Conservation (phyloP, 2,113 vertebrate genomes). For the Poeciliopsis turrubarensis region DNA sequence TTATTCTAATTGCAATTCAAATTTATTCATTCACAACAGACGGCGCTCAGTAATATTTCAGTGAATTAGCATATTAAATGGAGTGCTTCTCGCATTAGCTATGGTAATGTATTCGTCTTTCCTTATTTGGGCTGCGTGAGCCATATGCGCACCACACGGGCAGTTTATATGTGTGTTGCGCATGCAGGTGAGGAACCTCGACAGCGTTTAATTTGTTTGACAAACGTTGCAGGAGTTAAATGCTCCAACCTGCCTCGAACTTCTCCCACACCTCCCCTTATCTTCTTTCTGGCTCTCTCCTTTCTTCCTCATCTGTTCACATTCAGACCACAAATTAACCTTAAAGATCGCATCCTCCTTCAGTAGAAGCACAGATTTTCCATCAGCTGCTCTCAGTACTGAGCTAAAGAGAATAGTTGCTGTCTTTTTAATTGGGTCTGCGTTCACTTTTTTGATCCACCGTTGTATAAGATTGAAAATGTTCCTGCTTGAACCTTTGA, state of each 20-base stretch:
- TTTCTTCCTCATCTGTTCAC: slow-evolving; percentile 10
- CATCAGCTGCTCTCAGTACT: background rate
- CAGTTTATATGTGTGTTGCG: slow-evolving; percentile 54
- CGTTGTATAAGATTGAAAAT: background rate
- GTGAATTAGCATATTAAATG: slow-evolving; percentile 99
- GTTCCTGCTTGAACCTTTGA: background rate
- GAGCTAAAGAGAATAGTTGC: background rate
- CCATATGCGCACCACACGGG: slow-evolving; percentile 86
- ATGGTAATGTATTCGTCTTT: slow-evolving; percentile 99
- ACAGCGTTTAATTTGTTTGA: slow-evolving; percentile 97
- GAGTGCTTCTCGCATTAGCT: slow-evolving; percentile 97
- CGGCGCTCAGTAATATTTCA: slow-evolving; percentile 99
- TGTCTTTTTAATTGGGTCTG: background rate
- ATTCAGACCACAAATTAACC: slow-evolving; percentile 17
- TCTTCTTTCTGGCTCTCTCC: background rate
- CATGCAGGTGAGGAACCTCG: slow-evolving; percentile 94
- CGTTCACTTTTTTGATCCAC: background rate
- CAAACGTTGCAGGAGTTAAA: slow-evolving; percentile 88
- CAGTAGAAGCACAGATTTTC: background rate
- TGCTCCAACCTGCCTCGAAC: slow-evolving; percentile 78
- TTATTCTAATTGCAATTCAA: slow-evolving; percentile 99
- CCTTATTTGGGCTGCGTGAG: slow-evolving; percentile 98
- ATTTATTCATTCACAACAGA: slow-evolving; percentile 99
- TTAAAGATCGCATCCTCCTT: slow-evolving; percentile 1
- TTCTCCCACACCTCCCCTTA: slow-evolving; percentile 45